Conservation (phyloP, 1,140 invertebrate genomes). For the Anagrus nilaparvatae region DNA sequence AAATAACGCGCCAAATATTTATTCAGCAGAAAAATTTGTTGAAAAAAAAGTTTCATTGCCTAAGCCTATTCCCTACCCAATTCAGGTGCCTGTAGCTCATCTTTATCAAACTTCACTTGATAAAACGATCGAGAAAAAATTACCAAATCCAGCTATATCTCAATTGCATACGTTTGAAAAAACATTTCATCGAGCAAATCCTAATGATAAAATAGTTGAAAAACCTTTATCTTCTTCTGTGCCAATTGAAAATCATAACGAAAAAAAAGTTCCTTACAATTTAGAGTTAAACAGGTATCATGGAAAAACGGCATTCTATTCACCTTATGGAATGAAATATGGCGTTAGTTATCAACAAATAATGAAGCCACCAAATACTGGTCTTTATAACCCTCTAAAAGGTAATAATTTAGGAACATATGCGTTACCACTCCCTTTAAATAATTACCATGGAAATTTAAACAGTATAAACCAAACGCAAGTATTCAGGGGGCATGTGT, state of each 20-base stretch:
- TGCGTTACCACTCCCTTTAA: neutral
- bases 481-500: conserved; percentile 17
- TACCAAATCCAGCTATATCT: conserved; percentile 29
- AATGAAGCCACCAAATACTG: conserved; percentile 22
- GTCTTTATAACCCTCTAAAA: conserved; percentile 12
- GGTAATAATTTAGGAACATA: neutral
- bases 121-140: conserved; percentile 42
- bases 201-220: conserved; percentile 45
- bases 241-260: conserved; percentile 34
- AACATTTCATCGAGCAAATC: conserved; percentile 27
- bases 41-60: conserved; percentile 25
- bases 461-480: conserved; percentile 13
- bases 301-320: conserved; percentile 22
- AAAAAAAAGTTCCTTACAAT: conserved; percentile 33
- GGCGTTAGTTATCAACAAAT: conserved; percentile 26
- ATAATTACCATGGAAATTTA: neutral
- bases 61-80: conserved; percentile 22
- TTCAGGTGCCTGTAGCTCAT: conserved; percentile 40
- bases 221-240: conserved; percentile 41
- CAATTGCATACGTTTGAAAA: conserved; percentile 47
- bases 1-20: conserved; percentile 29
- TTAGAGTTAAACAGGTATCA: conserved; percentile 27
- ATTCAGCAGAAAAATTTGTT: conserved; percentile 33
- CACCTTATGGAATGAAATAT: conserved; percentile 24
- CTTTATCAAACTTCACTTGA: conserved; percentile 41